A percentile compares a stretch with the other conserved stretches of the same genome.
Evolutionary conservation across 1,140 invertebrate species (phyloP).

Genomic region (Cyrtorhinus lividipennis): DNA sequence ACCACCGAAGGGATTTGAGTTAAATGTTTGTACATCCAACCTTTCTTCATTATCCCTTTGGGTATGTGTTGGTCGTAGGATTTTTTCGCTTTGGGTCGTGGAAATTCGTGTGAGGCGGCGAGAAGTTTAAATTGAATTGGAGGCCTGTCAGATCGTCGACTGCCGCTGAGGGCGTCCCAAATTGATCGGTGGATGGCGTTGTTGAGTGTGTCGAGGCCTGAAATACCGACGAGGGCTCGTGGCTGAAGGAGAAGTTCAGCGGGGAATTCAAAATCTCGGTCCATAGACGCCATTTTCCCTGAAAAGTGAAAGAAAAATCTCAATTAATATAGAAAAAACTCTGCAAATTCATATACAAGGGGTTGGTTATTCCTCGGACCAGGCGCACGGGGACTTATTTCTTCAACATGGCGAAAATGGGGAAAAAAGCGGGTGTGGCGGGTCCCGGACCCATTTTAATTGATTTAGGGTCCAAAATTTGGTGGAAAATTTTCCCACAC

Average conservation of each 20-base stretch:
- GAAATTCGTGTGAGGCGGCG: constrained; percentile 66
- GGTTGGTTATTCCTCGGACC: no score
- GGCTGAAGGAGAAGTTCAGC: constrained; percentile 61
- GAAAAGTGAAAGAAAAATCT: not conserved
- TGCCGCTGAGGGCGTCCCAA: constrained; percentile 82
- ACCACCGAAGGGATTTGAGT: constrained; percentile 79
- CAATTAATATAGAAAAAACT: no score
- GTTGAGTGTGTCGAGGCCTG: constrained; percentile 66
- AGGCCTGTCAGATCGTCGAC: constrained; percentile 65
- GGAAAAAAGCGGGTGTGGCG: no score
- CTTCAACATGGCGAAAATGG: no score
- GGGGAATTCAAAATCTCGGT: constrained; percentile 43
- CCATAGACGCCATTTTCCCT: constrained; percentile 14
- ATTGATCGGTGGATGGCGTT: constrained; percentile 78
- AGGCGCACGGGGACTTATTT: no score
- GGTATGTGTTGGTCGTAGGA: constrained; percentile 93
- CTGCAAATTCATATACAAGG: no score
- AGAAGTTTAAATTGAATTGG: constrained; percentile 73
- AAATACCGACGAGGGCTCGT: constrained; percentile 66
- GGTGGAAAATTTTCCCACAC: no score
- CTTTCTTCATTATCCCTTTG: constrained; percentile 87
- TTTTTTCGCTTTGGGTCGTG: constrained; percentile 69
- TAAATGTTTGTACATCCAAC: constrained; percentile 92
- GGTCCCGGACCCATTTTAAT: no score
- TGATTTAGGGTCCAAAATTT: no score